These are phyloP conservation scores for Dinoponera quadriceps DNA, from an alignment of 1,140 invertebrate species.

Conservation along the genomic window DNA sequence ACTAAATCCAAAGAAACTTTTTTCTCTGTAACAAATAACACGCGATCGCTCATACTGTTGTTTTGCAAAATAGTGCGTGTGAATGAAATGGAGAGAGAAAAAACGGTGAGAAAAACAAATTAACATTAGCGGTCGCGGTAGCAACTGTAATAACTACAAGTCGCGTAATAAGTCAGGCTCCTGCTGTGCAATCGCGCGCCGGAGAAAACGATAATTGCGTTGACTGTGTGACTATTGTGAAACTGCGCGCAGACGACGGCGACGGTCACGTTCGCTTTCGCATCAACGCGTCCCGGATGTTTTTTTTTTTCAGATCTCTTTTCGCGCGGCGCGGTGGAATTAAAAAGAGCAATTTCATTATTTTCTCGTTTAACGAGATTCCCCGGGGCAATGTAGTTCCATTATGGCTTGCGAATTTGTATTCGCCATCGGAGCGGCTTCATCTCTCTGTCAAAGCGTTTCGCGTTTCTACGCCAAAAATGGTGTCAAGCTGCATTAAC, in stretches of 20 bases:
- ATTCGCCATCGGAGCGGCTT: not conserved
- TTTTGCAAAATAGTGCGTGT: not conserved
- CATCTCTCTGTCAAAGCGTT: conserved; percentile 34
- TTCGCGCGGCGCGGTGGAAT: conserved; percentile 25
- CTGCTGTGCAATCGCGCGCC: not conserved
- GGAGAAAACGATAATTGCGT: conserved; percentile 11
- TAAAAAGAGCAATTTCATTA: conserved; percentile 57
- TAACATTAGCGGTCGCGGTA: not conserved
- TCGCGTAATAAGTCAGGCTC: not conserved
- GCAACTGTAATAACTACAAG: not conserved
- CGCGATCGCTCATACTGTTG: too few relatives aligned
- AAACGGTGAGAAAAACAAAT: too few relatives aligned
- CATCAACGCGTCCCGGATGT: not conserved
- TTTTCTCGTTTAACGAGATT: conserved; percentile 58
- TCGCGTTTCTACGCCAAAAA: conserved; percentile 18
- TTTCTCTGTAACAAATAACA: too few relatives aligned
- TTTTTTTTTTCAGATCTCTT: conserved; percentile 24
- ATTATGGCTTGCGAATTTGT: conserved; percentile 37
- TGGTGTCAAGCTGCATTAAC: conserved; percentile 35
- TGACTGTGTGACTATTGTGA: not conserved
- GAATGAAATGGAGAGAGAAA: too few relatives aligned
- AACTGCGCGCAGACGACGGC: not conserved
- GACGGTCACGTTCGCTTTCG: conserved; percentile 8
- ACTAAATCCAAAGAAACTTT: too few relatives aligned
- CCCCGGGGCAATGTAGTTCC: conserved; percentile 18